Evolutionary conservation across 2,797 vertebrate genomes (phyloP), one percentile per base, ranked within the genome.

Genomic region (Geotrypetes seraphini): DNA sequence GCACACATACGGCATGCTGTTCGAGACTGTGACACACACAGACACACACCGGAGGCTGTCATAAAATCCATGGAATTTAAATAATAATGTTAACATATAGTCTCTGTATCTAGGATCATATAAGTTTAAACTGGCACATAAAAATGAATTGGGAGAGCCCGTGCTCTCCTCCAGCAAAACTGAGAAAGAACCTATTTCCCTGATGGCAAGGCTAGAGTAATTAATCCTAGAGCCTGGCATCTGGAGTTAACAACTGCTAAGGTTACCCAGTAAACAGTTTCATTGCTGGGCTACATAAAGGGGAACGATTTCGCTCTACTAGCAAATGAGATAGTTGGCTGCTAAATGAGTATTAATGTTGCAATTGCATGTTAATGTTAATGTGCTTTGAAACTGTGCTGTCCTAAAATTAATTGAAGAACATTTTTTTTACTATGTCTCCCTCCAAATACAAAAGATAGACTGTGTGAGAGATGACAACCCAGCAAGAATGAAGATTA

Each of bases 191-290:
- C 31, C 33, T 63, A 47, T 57, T 42, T 78, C 79, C 73, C 75
- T 67, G 38, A 73, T 56, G 73, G 41, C 57, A 58, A 28, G 27
- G 42, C 48, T 69, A 60, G 50, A 59, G 61, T 74, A 80, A 83
- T 83, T 81, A 79, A 77, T 83, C 75, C 71, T 75, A 54, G 60
- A 80, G 64, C 53, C 79, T 73, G 81, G 72, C 77, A 79, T 79
- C 79, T 83, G 80, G 72, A 78, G 63, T 54, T 28, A 71, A 70
- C 62, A 75, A 74, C 61, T 79, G 79, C 75, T 74, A 83, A 73
- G 59, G 29, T 13, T 47, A 43, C 60, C 72, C 73, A 61, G 50
- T 69, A 53, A 59, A 77, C 50, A 57, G 53, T 60, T 74, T 73
- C 57, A 60, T 71, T 1, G 0, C 60, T 43, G 52, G 66, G 55